Evolutionary conservation across 2,113 vertebrate species (phyloP).

Genomic region (Gulo gulo): DNA sequence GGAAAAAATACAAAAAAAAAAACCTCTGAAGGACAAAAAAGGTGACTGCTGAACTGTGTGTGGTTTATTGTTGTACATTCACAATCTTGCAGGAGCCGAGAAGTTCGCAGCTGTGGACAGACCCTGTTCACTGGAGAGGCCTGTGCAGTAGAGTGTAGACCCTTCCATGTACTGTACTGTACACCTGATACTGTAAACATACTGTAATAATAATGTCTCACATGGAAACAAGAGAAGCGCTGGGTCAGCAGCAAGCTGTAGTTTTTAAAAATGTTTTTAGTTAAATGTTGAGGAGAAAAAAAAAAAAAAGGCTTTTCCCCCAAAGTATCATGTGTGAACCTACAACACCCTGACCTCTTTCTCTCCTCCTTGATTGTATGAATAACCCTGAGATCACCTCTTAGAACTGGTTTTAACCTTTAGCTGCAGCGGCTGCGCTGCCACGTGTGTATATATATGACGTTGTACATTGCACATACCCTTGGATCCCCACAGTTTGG

Average conservation of each 20-base stretch:
- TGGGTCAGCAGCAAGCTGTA: constrained; percentile 97
- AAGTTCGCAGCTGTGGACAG: constrained; percentile 91
- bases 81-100: constrained; percentile 90
- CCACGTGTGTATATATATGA: constrained; percentile 99
- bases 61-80: constrained; percentile 95
- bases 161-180: constrained; percentile 94
- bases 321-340: constrained; percentile 99
- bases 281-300: constrained; percentile 94
- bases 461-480: constrained; percentile 99
- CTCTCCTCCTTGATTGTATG: constrained; percentile 99
- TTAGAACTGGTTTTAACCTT: constrained; percentile 99
- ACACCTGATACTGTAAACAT: constrained; percentile 97
- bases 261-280: constrained; percentile 99
- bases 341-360: constrained; percentile 99
- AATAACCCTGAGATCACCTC: constrained; percentile 99
- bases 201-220: constrained; percentile 98
- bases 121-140: constrained; percentile 91
- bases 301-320: constrained; percentile 96
- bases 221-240: constrained; percentile 86
- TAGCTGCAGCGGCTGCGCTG: constrained; percentile 94
- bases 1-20: constrained; percentile 65
- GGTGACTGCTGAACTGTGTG: constrained; percentile 93
- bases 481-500: constrained; percentile 89
- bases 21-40: constrained; percentile 84
- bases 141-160: constrained; percentile 99